Evolutionary conservation across 1,140 invertebrate species (phyloP).

Genomic region (Macrobrachium rosenbergii): DNA sequence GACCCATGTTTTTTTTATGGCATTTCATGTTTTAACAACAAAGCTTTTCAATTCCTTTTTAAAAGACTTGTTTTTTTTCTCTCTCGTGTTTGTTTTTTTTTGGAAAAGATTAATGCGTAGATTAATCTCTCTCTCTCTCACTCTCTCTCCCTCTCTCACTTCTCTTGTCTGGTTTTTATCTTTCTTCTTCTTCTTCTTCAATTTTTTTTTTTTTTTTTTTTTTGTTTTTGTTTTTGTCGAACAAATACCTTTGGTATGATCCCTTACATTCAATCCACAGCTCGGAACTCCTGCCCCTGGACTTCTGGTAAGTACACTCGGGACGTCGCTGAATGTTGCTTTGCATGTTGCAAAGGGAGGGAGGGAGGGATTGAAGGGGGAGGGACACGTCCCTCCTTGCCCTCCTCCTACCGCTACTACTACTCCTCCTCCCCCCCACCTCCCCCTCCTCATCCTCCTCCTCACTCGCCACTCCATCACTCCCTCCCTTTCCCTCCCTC

Average conservation of each 20-base stretch:
- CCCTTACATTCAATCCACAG: slow-evolving; percentile 60
- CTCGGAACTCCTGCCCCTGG: slow-evolving; percentile 60
- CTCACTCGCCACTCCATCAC: background rate
- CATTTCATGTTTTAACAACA: no score
- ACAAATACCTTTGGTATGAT: slow-evolving; percentile 45
- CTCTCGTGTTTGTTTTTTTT: background rate
- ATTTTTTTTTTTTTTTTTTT: slow-evolving; percentile 28
- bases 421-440: background rate
- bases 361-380: slow-evolving; percentile 21
- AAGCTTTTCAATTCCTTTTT: slow-evolving; percentile 13
- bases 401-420: no score
- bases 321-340: slow-evolving; percentile 50
- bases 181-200: slow-evolving; percentile 28
- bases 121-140: no score
- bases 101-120: no score
- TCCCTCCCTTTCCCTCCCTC: background rate
- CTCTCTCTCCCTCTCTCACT: no score
- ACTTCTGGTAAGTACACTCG: slow-evolving; percentile 52
- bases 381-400: background rate
- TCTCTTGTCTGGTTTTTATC: background rate
- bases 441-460: background rate
- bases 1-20: background rate
- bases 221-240: slow-evolving; percentile 15
- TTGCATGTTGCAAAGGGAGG: slow-evolving; percentile 55
- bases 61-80: no score